These are phyloP conservation scores for Onychomys torridus DNA, from an alignment of 2,797 vertebrate species.

Conservation along the genomic window DNA sequence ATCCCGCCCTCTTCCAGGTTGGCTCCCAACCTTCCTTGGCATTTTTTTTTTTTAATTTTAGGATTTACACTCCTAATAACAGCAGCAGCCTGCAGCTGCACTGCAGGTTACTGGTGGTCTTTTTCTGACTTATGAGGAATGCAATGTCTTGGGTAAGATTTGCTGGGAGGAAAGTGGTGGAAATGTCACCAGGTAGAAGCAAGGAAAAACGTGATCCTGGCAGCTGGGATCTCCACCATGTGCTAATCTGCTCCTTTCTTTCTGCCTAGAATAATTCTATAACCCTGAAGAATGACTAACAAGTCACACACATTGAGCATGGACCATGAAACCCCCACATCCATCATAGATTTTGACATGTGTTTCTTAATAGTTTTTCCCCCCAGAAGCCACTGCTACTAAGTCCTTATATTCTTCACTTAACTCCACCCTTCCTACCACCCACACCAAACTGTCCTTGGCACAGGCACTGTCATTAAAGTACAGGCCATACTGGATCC, in stretches of 20 bases:
- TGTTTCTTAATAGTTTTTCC: neutral
- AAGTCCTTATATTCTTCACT: neutral
- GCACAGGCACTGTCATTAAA: conserved; percentile 1
- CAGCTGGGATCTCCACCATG: too few relatives aligned
- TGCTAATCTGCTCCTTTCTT: neutral
- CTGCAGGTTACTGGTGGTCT: neutral
- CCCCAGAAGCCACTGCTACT: neutral
- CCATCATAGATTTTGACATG: neutral
- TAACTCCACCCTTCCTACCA: neutral
- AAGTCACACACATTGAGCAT: neutral
- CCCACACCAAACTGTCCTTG: conserved; percentile 56
- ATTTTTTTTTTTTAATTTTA: neutral
- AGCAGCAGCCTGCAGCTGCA: neutral
- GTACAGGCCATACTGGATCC: neutral
- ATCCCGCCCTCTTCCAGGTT: neutral
- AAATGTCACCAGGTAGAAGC: neutral
- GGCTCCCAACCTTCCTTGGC: neutral
- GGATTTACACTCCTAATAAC: neutral
- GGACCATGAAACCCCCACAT: neutral
- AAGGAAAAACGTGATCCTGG: neutral
- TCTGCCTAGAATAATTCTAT: neutral
- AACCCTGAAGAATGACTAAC: neutral
- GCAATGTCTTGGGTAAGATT: neutral
- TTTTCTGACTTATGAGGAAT: conserved; percentile 22
- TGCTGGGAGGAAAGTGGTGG: neutral